Evolutionary conservation across 2,888 invertebrate genomes (phyloP).

Genomic region (Busseola fusca): DNA sequence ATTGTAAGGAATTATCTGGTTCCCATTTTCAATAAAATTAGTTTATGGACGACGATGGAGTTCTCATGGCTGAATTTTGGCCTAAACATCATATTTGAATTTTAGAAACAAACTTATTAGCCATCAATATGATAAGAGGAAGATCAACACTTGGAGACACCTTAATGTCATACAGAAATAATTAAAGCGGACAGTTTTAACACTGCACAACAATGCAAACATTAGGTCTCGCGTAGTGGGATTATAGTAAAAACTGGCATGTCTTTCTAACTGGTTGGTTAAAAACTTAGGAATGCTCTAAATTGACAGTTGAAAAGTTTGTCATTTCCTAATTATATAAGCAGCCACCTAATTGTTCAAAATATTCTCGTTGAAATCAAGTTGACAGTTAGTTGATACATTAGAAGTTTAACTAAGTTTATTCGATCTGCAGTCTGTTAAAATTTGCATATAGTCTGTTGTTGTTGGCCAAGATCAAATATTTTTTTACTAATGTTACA

Average conservation of each 20-base stretch:
- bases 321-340: background rate
- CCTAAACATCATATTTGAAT: background rate
- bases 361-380: background rate
- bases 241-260: background rate
- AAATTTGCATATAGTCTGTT: background rate
- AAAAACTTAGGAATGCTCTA: background rate
- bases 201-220: background rate
- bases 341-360: background rate
- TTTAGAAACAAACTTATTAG: background rate
- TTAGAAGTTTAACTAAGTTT: background rate
- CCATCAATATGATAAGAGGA: background rate
- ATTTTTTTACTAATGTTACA: too few relatives aligned
- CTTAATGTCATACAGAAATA: background rate
- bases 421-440: background rate
- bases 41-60: background rate
- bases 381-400: background rate
- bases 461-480: background rate
- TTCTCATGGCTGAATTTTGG: background rate
- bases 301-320: background rate
- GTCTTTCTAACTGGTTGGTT: background rate
- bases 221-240: background rate
- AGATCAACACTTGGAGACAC: background rate
- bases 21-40: background rate
- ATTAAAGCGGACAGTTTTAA: background rate
- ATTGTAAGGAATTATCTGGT: background rate